Percentiles rank a stretch among this genome's conserved stretches.
phyloP scores from a whole-genome alignment of 2,113 vertebrate species.

The Muntiacus muntjak region DNA sequence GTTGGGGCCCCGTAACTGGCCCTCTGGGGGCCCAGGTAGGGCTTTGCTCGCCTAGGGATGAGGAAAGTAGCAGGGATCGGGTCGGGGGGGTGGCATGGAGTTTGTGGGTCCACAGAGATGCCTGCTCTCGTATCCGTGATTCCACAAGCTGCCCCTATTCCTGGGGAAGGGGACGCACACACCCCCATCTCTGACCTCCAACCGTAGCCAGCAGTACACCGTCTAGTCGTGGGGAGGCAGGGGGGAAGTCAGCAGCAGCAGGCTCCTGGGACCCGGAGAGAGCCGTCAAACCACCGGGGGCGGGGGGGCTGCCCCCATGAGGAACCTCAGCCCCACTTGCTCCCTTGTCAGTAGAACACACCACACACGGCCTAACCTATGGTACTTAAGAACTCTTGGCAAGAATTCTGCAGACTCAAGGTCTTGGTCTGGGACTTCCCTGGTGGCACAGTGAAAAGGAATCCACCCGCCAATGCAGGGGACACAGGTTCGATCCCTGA shows the following conservation, averaged over 20 bases:
- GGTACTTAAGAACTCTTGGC: background rate
- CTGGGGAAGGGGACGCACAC: background rate
- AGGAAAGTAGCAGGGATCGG: background rate
- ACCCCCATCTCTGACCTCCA: background rate
- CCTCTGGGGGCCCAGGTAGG: background rate
- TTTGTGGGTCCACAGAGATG: background rate
- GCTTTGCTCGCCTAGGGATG: background rate
- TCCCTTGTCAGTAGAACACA: background rate
- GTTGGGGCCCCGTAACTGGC: background rate
- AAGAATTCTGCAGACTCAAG: background rate
- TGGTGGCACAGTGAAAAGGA: background rate
- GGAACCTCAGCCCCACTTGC: background rate
- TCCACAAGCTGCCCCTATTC: background rate
- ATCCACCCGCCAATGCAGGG: background rate
- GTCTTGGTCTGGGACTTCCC: background rate
- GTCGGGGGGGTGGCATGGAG: background rate
- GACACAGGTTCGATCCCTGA: background rate
- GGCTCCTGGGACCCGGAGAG: background rate
- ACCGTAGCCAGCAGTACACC: background rate
- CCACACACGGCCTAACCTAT: background rate
- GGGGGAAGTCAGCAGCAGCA: background rate
- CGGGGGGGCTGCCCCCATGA: accelerated
- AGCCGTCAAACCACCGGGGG: background rate
- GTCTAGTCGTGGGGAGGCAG: background rate
- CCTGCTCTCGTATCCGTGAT: background rate